A percentile compares a stretch with the other conserved stretches of the same genome.
These are phyloP conservation scores for Petrophora chlorosata DNA, from an alignment of 2,888 invertebrate species.

Conservation along the genomic window DNA sequence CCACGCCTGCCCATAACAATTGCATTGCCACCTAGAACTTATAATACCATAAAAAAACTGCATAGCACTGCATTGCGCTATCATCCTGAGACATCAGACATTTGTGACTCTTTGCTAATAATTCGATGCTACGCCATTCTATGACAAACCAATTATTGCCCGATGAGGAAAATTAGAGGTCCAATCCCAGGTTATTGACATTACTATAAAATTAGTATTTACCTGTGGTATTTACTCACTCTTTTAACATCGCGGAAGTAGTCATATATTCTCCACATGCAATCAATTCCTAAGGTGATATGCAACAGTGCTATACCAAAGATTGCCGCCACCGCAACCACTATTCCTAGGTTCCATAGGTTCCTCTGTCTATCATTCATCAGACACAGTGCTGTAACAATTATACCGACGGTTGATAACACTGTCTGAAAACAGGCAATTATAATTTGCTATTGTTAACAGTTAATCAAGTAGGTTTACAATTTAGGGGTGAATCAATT, in stretches of 20 bases:
- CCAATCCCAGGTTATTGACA: no score
- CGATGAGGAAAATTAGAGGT: no score
- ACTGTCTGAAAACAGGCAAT: conserved; percentile 65
- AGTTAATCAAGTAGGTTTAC: neutral
- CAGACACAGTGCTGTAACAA: conserved; percentile 60
- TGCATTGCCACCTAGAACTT: no score
- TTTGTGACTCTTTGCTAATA: no score
- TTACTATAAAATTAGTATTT: no score
- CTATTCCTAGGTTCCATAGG: conserved; percentile 36
- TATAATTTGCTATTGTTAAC: conserved; percentile 29
- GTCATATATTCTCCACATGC: conserved; percentile 38
- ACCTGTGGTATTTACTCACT: conserved; percentile 56
- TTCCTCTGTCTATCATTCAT: conserved; percentile 48
- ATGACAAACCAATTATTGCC: no score
- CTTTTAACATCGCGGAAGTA: conserved; percentile 50
- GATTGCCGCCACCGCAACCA: conserved; percentile 39
- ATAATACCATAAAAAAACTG: no score
- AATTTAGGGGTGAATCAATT: neutral
- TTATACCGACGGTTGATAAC: conserved; percentile 65
- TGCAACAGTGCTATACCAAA: conserved; percentile 52
- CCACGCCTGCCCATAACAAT: no score
- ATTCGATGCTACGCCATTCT: no score
- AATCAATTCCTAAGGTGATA: conserved; percentile 44
- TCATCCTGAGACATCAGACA: no score
- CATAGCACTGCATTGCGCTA: no score